A percentile compares a stretch with the other conserved stretches of the same genome.
phyloP scores from a whole-genome alignment of 2,113 vertebrate genomes.

The Cebus imitator region DNA sequence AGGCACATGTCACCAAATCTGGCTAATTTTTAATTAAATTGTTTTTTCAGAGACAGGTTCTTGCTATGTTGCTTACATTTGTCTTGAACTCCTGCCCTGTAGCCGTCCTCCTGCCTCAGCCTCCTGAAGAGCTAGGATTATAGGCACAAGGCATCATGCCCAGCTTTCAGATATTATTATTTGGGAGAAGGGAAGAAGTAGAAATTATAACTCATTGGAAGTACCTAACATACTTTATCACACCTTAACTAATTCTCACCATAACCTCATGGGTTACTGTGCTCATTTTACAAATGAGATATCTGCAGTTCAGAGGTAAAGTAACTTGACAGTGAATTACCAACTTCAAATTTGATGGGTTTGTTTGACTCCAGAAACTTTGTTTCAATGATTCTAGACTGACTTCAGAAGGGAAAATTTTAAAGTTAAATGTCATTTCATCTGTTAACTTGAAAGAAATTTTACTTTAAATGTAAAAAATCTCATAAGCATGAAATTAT shows the following conservation, averaged over 20 bases:
- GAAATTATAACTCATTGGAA: conserved; percentile 13
- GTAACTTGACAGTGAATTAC: conserved; percentile 6
- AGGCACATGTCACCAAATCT: too few relatives aligned
- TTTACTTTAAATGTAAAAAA: conserved; percentile 46
- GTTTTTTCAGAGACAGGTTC: too few relatives aligned
- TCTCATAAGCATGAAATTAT: conserved; percentile 46
- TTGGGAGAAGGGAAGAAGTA: background rate
- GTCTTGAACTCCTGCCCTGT: too few relatives aligned
- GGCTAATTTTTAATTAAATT: too few relatives aligned
- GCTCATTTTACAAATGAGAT: conserved; percentile 43
- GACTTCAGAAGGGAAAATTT: conserved; percentile 31
- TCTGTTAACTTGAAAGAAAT: conserved; percentile 20
- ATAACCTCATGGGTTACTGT: background rate
- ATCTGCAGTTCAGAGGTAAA: conserved; percentile 24
- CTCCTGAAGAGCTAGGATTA: too few relatives aligned
- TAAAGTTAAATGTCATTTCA: conserved; percentile 31
- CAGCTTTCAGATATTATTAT: background rate
- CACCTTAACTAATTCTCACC: conserved; percentile 6
- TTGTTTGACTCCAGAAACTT: background rate
- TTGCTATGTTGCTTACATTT: too few relatives aligned
- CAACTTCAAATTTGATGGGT: conserved; percentile 9
- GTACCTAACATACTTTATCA: conserved; percentile 15
- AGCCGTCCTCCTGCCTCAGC: too few relatives aligned
- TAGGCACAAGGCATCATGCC: too few relatives aligned
- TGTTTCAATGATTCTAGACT: conserved; percentile 19